Conservation (phyloP, 1,140 invertebrate genomes). For the Sarcophaga peregrina region DNA sequence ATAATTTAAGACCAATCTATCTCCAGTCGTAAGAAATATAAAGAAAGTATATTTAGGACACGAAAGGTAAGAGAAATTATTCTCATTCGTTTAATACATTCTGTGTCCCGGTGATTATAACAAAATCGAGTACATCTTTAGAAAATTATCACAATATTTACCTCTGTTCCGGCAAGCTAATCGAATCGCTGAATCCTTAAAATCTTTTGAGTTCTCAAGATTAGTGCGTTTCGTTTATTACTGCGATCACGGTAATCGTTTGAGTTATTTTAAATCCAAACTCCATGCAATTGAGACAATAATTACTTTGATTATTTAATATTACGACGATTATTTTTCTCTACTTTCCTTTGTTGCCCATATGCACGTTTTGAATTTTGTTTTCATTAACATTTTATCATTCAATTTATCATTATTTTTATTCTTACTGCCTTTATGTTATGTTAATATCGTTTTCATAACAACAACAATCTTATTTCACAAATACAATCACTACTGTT, state of each 20-base stretch:
- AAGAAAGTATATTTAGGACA: no score
- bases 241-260: neutral
- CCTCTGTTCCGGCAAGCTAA: neutral
- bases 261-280: constrained; percentile 32
- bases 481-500: no score
- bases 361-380: constrained; percentile 23
- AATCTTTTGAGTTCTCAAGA: neutral
- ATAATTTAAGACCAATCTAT: no score
- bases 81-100: neutral
- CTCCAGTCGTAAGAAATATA: no score
- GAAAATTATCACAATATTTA: neutral
- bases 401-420: no score
- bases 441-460: neutral
- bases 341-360: neutral
- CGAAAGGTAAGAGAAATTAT: no score
- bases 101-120: no score
- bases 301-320: constrained; percentile 3
- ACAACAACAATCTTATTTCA: neutral
- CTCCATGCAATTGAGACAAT: neutral
- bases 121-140: no score
- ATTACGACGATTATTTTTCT: neutral
- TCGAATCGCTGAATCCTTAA: neutral
- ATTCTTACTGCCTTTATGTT: neutral
- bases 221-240: neutral
- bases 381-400: neutral